Base-by-base conservation (phyloP, 2,888 invertebrate genomes). In the Hymenopus coronatus region DNA sequence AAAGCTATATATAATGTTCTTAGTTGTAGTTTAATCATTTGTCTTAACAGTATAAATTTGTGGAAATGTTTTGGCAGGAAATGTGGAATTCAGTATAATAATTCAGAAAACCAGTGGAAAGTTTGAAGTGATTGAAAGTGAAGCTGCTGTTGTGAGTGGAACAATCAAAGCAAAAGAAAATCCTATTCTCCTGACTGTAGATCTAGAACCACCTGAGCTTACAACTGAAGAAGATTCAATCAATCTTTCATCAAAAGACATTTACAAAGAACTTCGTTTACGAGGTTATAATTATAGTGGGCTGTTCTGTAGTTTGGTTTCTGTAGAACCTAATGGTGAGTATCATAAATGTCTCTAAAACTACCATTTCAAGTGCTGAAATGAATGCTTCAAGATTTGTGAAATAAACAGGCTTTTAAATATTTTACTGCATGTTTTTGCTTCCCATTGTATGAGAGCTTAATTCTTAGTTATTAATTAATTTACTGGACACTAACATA, bases 221-320 rank as follows among this genome's bases (percentile, higher is more conserved):
- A 1, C 28, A 25, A 40, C 83, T 7, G 12, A 25, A 54, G 40
- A 30, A 25, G 85, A 82, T 7, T 28, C 15, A 0, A 28, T 88
- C n/a, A 54, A 30, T 30, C 94, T 94, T 91, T 91, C 90, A 30
- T 46, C 94, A 94, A 85, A 93, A 9, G 96, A 96, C 92, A 94
- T 96, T 92, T n/a, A n/a, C n/a, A n/a, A n/a, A n/a, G n/a, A n/a
- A n/a, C n/a, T n/a, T n/a, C n/a, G n/a, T n/a, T n/a, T 96, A 96
- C 91, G 96, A 95, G 91, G 96, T 96, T 96, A 97, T 92, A 96
- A 94, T 83, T 95, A 95, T 92, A 94, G 94, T 54, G 95, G 95
- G 85, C 92, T 94, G 0, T 96, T 96, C 94, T 94, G 95, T 86
- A 95, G 96, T 8, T 94, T 96, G 2, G 91, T 94, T 7, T 94